Base-by-base conservation (phyloP, 2,113 vertebrate genomes). In the Atherinomorus stipes region DNA sequence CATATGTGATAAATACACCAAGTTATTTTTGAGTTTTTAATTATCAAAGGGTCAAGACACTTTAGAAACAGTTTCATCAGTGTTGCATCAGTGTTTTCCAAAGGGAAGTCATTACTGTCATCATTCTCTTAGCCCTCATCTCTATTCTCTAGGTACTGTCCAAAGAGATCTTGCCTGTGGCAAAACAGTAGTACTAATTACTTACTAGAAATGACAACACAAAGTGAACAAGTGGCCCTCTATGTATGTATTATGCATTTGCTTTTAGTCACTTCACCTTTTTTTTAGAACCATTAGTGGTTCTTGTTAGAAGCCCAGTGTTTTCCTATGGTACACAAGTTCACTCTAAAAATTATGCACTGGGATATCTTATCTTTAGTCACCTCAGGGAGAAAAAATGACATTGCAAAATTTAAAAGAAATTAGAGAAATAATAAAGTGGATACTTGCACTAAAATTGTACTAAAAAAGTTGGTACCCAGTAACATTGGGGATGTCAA, bases 101-200 rank as follows among this genome's bases (percentile, higher is more conserved):
- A 66, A 70, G 86, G 52, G 80, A 87, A 42, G 23, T 68, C 70
- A 69, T 80, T 62, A 67, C 51, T 74, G 76, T 78, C 81, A 80
- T 59, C 9, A 34, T 8, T 34, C 56, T 65, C 54, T 64, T 40
- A 22, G 52, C 31, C n/a, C 15, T 26, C 18, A 0, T 42, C n/a
- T 69, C 21, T 64, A 81, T 74, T 84, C 90, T 78, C 88, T 57
- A 70, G 82, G 62, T 80, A 71, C 37, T 71, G 80, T 78, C 86
- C 81, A 54, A 64, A 73, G 60, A 76, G 69, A 31, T 68, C 73
- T 80, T 72, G 71, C 18, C 63, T 28, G 56, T 44, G 7, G 57
- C 31, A 75, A 65, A 64, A 84, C 84, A 70, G 1, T 12, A 9
- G 4, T 15, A 47, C 78, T 91, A 86, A 90, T 88, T 83, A 74